Evolutionary conservation across 2,797 vertebrate species (phyloP).

Genomic region (Betta splendens): DNA sequence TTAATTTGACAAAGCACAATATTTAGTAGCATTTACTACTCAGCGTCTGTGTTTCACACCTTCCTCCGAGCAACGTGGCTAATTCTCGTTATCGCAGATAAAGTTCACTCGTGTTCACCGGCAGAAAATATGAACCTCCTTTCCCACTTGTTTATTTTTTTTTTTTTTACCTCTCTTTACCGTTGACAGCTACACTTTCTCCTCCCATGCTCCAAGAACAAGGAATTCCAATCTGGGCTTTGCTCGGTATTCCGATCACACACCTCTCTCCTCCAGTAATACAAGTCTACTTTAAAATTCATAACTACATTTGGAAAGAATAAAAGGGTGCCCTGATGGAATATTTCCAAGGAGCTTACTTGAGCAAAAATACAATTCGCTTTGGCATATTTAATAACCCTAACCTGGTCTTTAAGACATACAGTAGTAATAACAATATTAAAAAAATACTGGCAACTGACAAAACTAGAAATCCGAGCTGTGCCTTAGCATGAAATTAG

Average conservation of each 20-base stretch:
- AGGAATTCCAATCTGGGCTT: slow-evolving; percentile 81
- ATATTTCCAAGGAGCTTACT: slow-evolving; percentile 88
- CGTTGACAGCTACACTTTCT: slow-evolving; percentile 57
- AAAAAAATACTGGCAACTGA: slow-evolving; percentile 46
- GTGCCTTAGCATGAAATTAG: slow-evolving; percentile 82
- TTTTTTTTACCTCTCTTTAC: slow-evolving; percentile 9
- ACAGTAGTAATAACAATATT: slow-evolving; percentile 80
- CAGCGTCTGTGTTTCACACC: slow-evolving; percentile 4
- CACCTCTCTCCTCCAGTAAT: slow-evolving; percentile 81
- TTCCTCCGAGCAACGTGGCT: slow-evolving; percentile 6
- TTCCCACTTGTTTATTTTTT: slow-evolving; percentile 1
- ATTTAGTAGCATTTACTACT: slow-evolving; percentile 8
- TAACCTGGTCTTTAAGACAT: slow-evolving; percentile 83
- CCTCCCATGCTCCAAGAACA: slow-evolving; percentile 72
- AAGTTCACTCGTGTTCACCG: slow-evolving; percentile 34
- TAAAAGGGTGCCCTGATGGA: slow-evolving; percentile 85
- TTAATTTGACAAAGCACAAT: slow-evolving; percentile 15
- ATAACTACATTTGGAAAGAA: slow-evolving; percentile 88
- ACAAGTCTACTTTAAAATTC: slow-evolving; percentile 88
- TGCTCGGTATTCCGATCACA: slow-evolving; percentile 85
- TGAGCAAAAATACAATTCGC: slow-evolving; percentile 86
- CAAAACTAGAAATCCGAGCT: slow-evolving; percentile 59
- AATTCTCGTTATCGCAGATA: slow-evolving; percentile 20
- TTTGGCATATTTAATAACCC: slow-evolving; percentile 87
- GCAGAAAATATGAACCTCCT: slow-evolving; percentile 40